Percentiles rank a stretch among this genome's conserved stretches.
Evolutionary conservation across 1,140 invertebrate genomes (phyloP).

Genomic region (Bathynomus jamesi): DNA sequence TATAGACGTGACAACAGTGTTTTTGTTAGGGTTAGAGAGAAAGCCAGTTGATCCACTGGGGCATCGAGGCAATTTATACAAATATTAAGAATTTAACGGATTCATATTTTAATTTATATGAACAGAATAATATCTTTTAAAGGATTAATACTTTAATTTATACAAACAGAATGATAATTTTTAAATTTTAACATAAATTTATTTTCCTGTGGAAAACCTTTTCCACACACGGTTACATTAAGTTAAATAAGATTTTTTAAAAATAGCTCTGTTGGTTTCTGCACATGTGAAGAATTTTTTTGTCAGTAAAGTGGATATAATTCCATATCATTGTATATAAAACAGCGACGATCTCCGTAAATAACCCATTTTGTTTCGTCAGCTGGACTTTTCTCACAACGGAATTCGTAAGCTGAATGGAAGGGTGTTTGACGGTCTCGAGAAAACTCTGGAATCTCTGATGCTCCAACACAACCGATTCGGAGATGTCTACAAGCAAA

Average conservation of each 20-base stretch:
- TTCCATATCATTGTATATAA: neutral
- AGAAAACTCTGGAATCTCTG: constrained; percentile 59
- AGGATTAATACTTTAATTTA: too few species aligned
- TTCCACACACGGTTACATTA: neutral
- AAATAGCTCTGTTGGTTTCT: neutral
- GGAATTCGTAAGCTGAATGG: constrained; percentile 68
- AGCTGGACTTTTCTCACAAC: constrained; percentile 71
- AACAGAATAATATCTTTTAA: too few species aligned
- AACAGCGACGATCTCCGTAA: too few species aligned
- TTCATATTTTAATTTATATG: too few species aligned
- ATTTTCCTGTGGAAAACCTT: neutral
- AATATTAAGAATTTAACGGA: too few species aligned
- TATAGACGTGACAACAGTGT: too few species aligned
- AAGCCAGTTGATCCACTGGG: too few species aligned
- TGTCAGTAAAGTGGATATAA: neutral
- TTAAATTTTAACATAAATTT: neutral
- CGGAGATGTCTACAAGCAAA: constrained; percentile 79
- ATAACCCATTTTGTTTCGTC: too few species aligned
- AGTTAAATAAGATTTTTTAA: neutral
- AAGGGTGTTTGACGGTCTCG: constrained; percentile 58
- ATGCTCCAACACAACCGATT: constrained; percentile 68
- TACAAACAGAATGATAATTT: too few species aligned
- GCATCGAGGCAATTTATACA: too few species aligned
- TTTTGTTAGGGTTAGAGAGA: too few species aligned
- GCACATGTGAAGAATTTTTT: neutral